Conservation (phyloP, 2,113 vertebrate genomes). For the Equus quagga region DNA sequence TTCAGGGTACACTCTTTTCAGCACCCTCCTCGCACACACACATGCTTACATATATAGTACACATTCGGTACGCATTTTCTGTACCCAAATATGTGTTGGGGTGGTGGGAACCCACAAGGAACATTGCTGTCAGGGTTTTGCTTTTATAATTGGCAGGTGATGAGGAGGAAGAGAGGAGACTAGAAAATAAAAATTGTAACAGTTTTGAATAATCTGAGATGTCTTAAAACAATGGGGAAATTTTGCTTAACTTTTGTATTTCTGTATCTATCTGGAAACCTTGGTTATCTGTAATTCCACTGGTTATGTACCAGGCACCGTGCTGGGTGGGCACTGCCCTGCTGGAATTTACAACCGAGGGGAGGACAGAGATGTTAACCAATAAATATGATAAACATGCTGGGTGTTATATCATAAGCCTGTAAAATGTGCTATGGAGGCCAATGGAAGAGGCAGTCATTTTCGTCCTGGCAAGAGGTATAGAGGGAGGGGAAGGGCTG, state of each 20-base stretch:
- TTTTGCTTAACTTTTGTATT: conserved; percentile 23
- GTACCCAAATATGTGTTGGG: conserved; percentile 2
- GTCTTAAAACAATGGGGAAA: neutral
- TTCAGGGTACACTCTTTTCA: neutral
- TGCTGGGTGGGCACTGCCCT: neutral
- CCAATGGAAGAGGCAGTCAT: neutral
- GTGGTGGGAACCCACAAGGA: neutral
- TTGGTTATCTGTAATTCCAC: neutral
- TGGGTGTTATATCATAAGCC: neutral
- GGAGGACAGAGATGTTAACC: neutral
- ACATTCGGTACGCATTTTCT: neutral
- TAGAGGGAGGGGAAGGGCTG: neutral
- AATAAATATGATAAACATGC: conserved; percentile 5
- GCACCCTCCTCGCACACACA: neutral
- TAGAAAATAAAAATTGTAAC: neutral
- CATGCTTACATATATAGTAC: neutral
- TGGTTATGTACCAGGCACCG: neutral
- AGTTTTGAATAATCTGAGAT: conserved; percentile 38
- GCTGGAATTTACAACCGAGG: neutral
- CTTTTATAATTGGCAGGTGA: conserved; percentile 37
- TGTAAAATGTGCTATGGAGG: neutral
- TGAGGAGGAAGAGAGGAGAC: neutral
- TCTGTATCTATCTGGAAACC: neutral
- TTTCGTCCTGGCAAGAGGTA: neutral
- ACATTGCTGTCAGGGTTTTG: neutral